A percentile compares a stretch with the other conserved stretches of the same genome.
Evolutionary conservation across 2,113 vertebrate species (phyloP).

Genomic region (Dissostichus mawsoni): DNA sequence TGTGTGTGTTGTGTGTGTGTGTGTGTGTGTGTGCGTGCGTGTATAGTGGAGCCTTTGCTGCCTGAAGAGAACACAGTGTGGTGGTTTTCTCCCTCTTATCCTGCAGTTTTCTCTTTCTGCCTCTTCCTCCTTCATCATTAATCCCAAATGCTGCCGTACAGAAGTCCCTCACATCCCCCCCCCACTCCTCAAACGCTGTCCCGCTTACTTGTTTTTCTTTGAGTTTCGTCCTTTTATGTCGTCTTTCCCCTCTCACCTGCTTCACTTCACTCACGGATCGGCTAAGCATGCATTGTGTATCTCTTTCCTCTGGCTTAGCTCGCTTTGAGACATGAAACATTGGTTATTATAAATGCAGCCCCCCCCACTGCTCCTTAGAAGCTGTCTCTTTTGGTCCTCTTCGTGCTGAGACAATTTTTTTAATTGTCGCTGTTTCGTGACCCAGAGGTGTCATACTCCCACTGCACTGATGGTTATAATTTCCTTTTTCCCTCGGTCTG

Average conservation of each 20-base stretch:
- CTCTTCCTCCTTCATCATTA: constrained; percentile 16
- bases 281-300: background rate
- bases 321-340: background rate
- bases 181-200: background rate
- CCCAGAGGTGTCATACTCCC: constrained; percentile 25
- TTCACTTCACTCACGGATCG: constrained; percentile 1
- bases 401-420: background rate
- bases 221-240: background rate
- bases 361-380: background rate
- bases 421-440: constrained; percentile 32
- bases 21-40: background rate
- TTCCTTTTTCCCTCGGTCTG: constrained; percentile 25
- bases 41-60: background rate
- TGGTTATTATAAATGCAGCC: constrained; percentile 9
- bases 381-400: constrained; percentile 11
- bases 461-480: constrained; percentile 36
- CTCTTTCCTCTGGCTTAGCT: background rate
- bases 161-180: background rate
- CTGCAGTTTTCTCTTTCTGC: background rate
- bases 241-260: constrained; percentile 4
- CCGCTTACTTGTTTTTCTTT: background rate
- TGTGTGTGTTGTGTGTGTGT: background rate
- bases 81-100: constrained; percentile 19
- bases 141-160: constrained; percentile 10
- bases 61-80: background rate